These are phyloP conservation scores for Anorthoa munda DNA, from an alignment of 2,888 invertebrate species.

Conservation along the genomic window DNA sequence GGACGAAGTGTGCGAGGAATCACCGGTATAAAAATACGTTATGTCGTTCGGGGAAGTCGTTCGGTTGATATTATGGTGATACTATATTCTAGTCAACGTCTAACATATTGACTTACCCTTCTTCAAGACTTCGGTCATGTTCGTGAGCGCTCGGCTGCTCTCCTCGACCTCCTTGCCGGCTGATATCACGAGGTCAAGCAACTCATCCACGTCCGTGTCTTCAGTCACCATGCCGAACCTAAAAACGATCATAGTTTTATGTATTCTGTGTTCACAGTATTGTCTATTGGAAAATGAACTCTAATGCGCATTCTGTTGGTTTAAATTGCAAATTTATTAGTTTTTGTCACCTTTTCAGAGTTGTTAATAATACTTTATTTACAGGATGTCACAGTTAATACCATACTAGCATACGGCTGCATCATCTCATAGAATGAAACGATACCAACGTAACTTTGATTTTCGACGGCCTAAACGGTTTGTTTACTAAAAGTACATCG, in stretches of 20 bases:
- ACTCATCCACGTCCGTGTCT: constrained; percentile 98
- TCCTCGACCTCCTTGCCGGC: constrained; percentile 98
- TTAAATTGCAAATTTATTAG: neutral
- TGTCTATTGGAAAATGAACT: neutral
- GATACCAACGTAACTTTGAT: too few species aligned
- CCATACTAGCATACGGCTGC: too few species aligned
- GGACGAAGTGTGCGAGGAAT: too few species aligned
- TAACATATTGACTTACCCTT: constrained; percentile 90
- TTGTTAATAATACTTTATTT: neutral
- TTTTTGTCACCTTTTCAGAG: neutral
- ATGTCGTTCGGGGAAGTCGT: neutral
- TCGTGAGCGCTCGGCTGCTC: constrained; percentile 97
- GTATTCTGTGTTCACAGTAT: neutral
- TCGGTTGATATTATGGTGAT: neutral
- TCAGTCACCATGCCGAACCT: constrained; percentile 99
- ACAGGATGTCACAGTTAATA: too few species aligned
- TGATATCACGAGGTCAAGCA: constrained; percentile 95
- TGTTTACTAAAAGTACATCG: too few species aligned
- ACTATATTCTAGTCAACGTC: neutral
- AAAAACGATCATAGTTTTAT: neutral
- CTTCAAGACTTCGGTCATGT: constrained; percentile 98
- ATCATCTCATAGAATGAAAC: too few species aligned
- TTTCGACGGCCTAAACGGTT: too few species aligned
- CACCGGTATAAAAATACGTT: too few species aligned
- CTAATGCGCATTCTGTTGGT: too few species aligned